These are phyloP conservation scores for Sciurus carolinensis DNA, from an alignment of 2,797 vertebrate species.

Conservation along the genomic window DNA sequence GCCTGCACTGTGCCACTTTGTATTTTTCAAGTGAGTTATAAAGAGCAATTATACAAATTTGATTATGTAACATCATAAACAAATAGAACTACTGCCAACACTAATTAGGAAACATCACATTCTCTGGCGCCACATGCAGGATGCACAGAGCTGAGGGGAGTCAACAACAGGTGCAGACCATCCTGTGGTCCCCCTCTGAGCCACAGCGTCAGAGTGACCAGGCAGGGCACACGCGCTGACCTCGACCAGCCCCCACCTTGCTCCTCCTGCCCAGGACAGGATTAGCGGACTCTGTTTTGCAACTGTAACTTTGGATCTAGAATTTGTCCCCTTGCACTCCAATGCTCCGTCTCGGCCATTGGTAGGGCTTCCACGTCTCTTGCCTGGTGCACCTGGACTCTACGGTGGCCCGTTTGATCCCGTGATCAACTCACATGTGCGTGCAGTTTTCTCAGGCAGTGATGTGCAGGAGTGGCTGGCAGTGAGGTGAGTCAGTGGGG, in stretches of 20 bases:
- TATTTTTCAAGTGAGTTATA: conserved; percentile 65
- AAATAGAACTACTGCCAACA: conserved; percentile 67
- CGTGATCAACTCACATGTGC: neutral
- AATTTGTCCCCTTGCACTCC: neutral
- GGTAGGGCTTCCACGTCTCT: neutral
- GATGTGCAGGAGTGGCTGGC: neutral
- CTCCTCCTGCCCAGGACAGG: neutral
- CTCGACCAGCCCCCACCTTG: neutral
- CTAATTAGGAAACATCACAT: conserved; percentile 78
- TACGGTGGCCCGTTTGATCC: neutral
- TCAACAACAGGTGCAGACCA: neutral
- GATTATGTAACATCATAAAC: conserved; percentile 78
- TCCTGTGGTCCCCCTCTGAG: neutral
- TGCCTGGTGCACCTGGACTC: neutral
- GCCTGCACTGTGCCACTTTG: neutral
- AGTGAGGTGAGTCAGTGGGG: neutral
- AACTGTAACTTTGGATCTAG: neutral
- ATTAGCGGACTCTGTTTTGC: neutral
- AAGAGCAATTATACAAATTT: conserved; percentile 80
- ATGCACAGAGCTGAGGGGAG: neutral
- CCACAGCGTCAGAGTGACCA: neutral
- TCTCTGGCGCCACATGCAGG: conserved; percentile 31
- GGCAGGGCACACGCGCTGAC: neutral
- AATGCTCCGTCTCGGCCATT: neutral
- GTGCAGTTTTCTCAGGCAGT: neutral